Evolutionary conservation across 2,113 vertebrate species (phyloP).

Genomic region (Platysteira castanea): DNA sequence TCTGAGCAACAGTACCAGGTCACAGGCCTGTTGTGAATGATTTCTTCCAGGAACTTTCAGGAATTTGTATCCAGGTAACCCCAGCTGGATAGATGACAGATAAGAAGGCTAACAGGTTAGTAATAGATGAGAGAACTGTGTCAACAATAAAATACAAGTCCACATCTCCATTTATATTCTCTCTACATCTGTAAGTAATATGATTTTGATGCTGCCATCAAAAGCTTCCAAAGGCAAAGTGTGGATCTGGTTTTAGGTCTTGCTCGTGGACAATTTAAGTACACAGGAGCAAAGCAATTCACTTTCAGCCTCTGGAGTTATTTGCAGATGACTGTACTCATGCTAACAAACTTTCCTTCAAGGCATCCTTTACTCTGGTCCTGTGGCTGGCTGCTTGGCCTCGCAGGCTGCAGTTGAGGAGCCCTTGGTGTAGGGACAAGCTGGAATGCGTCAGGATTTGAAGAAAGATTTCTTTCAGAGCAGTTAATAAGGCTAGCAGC

Average conservation of each 20-base stretch:
- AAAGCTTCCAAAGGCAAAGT: not conserved
- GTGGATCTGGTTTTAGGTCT: not conserved
- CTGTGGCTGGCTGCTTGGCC: not conserved
- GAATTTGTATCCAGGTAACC: not conserved
- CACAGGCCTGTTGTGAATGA: not conserved
- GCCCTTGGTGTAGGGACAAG: not conserved
- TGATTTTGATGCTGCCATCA: not conserved
- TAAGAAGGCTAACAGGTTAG: not conserved
- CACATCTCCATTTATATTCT: not conserved
- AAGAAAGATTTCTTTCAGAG: not conserved
- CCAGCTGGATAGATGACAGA: not conserved
- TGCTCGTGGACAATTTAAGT: not conserved
- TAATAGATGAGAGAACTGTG: not conserved
- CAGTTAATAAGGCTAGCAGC: not conserved
- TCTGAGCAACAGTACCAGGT: not conserved
- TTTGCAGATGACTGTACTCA: not conserved
- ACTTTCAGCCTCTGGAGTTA: not conserved
- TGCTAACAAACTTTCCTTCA: not conserved
- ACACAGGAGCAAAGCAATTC: not conserved
- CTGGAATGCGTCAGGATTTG: not conserved
- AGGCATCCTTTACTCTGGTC: not conserved
- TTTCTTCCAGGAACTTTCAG: not conserved
- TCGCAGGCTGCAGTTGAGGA: not conserved
- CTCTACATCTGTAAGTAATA: accelerated
- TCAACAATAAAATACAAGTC: not conserved